Evolutionary conservation across 2,113 vertebrate species (phyloP).

Genomic region (Bubo scandiacus): DNA sequence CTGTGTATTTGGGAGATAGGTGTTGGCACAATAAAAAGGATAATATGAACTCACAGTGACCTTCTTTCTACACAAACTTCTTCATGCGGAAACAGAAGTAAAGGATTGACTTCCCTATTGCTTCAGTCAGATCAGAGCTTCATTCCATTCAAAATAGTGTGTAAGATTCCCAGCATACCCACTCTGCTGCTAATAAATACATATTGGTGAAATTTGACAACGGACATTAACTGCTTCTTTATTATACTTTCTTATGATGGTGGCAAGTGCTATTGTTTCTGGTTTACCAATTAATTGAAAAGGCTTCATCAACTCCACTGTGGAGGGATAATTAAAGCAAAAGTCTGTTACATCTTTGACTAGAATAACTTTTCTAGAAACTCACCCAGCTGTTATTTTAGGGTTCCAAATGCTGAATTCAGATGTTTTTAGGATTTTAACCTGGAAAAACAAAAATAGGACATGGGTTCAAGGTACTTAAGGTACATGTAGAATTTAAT

Average conservation of each 20-base stretch:
- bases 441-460: not conserved
- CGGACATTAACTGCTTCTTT: fast-evolving
- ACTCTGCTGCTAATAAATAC: not conserved
- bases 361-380: not conserved
- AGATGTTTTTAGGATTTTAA: not conserved
- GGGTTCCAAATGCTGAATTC: not conserved
- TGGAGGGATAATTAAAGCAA: not conserved
- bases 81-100: not conserved
- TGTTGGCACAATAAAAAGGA: not conserved
- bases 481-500: not conserved
- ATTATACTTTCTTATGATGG: not conserved
- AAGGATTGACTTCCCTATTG: not conserved
- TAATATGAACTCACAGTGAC: not conserved
- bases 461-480: not conserved
- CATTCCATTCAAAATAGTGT: not conserved
- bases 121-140: not conserved
- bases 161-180: not conserved
- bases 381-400: not conserved
- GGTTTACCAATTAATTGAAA: not conserved
- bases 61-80: not conserved
- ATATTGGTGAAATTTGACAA: not conserved
- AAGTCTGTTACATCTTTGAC: not conserved
- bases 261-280: not conserved
- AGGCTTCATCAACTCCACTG: fast-evolving
- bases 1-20: not conserved